phyloP scores from a whole-genome alignment of 2,888 invertebrate species.

The Agrotis puta region DNA sequence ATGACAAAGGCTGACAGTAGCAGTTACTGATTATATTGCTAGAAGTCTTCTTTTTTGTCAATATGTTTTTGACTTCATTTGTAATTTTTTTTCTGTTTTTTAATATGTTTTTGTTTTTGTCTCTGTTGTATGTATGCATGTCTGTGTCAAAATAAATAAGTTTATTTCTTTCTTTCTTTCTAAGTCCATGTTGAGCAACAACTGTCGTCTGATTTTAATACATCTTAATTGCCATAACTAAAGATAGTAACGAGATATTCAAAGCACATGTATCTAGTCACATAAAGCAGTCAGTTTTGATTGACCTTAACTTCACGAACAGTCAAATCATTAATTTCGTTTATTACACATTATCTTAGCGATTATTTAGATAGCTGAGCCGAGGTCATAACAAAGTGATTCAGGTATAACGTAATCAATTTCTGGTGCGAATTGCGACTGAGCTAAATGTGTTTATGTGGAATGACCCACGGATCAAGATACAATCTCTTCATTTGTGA shows the following conservation, averaged over 20 bases:
- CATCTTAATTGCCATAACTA: too few species aligned
- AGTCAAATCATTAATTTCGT: conserved; percentile 7
- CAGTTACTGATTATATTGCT: not conserved
- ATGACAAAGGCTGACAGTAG: too few species aligned
- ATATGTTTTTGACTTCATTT: too few species aligned
- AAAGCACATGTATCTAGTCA: not conserved
- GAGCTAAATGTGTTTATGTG: conserved; percentile 4
- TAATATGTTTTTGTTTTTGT: too few species aligned
- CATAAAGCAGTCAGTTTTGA: conserved; percentile 5
- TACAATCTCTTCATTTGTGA: conserved; percentile 24
- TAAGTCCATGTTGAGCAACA: not conserved
- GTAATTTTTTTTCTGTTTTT: too few species aligned
- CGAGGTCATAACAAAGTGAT: conserved; percentile 27
- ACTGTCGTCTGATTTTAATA: too few species aligned
- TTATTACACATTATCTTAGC: conserved; percentile 9
- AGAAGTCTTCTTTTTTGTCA: too few species aligned
- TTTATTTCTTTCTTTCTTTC: too few species aligned
- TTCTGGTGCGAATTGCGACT: conserved; percentile 25
- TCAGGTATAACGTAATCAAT: conserved; percentile 14
- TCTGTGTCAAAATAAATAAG: too few species aligned
- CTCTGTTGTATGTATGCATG: too few species aligned
- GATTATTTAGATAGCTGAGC: conserved; percentile 19
- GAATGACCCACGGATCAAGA: conserved; percentile 11
- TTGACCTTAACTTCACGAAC: not conserved
- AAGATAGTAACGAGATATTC: not conserved